Conservation (phyloP, 1,140 invertebrate genomes). For the Telenomus remus region DNA sequence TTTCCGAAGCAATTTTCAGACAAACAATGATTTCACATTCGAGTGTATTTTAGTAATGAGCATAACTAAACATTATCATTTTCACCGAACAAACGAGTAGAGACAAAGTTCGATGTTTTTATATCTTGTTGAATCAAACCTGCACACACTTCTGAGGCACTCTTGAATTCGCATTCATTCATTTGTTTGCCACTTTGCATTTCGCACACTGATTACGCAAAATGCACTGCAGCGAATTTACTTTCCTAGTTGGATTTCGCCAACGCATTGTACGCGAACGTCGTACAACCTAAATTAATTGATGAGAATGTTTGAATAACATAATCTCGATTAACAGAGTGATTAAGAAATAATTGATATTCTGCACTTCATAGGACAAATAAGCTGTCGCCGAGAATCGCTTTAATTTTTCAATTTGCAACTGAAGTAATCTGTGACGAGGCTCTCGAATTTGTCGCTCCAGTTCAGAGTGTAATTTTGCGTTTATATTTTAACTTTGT, state of each 20-base stretch:
- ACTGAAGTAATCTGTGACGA: no score
- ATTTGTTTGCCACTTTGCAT: conserved; percentile 39
- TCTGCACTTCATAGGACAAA: neutral
- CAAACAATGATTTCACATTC: no score
- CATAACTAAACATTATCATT: neutral
- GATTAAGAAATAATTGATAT: conserved; percentile 17
- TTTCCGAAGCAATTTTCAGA: no score
- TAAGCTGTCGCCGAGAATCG: conserved; percentile 14
- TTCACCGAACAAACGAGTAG: neutral
- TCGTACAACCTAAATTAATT: conserved; percentile 11
- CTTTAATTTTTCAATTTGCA: conserved; percentile 30
- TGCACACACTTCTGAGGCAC: conserved; percentile 17
- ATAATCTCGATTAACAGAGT: conserved; percentile 4
- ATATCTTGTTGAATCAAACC: conserved; percentile 21
- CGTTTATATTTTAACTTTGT: no score
- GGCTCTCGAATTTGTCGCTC: no score
- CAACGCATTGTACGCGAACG: conserved; percentile 1
- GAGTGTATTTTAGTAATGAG: no score
- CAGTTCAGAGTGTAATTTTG: no score
- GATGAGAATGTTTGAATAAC: conserved; percentile 23
- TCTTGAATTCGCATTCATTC: conserved; percentile 25
- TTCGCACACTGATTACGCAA: conserved; percentile 18
- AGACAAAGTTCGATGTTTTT: conserved; percentile 33
- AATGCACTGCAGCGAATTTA: conserved; percentile 8
- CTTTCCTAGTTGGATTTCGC: conserved; percentile 7